phyloP scores from a whole-genome alignment of 1,140 invertebrate genomes.

The Hylaeus anthracinus region DNA sequence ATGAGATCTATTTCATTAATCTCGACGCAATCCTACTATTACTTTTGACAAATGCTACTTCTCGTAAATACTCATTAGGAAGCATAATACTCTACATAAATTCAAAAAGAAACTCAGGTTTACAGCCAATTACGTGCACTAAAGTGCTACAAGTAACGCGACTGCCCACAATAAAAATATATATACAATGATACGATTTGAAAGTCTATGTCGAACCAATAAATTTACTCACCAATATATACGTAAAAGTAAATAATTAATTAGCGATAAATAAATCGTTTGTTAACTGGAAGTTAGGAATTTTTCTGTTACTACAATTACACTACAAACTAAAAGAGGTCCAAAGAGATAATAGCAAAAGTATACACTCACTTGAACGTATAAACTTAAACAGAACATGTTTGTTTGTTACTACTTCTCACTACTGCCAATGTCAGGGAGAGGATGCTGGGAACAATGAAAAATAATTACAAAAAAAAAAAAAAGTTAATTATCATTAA shows the following conservation, averaged over 20 bases:
- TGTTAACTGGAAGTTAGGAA: constrained; percentile 13
- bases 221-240: constrained; percentile 40
- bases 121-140: not conserved
- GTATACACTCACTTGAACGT: constrained; percentile 49
- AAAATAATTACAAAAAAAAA: constrained; percentile 62
- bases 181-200: constrained; percentile 7
- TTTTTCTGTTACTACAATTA: constrained; percentile 23
- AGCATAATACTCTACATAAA: not conserved
- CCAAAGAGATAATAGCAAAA: constrained; percentile 42
- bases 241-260: constrained; percentile 29
- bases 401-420: constrained; percentile 48
- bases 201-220: constrained; percentile 5
- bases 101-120: not conserved
- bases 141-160: constrained; percentile 8
- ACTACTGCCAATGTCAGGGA: constrained; percentile 60
- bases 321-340: constrained; percentile 25
- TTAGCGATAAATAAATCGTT: constrained; percentile 8
- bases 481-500: constrained; percentile 31
- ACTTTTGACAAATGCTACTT: not conserved
- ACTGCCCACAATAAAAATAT: constrained; percentile 22
- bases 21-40: not conserved
- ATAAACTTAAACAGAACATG: constrained; percentile 50
- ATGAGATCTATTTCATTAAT: constrained; percentile 5
- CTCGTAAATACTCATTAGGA: constrained; percentile 18
- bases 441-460: constrained; percentile 58